These are phyloP conservation scores for Phyllotreta striolata DNA, from an alignment of 2,888 invertebrate genomes.

Conservation along the genomic window DNA sequence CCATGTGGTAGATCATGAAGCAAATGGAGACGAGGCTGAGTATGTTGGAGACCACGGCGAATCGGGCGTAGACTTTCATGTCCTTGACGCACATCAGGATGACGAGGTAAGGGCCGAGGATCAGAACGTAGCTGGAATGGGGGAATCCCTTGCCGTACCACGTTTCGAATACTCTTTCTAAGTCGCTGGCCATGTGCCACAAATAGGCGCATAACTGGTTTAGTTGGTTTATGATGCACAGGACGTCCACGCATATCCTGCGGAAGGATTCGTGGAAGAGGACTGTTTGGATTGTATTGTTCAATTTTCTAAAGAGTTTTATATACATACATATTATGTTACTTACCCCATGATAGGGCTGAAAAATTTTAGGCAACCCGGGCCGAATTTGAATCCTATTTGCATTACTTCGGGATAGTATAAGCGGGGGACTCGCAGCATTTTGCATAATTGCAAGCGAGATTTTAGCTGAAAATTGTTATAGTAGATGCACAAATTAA, in stretches of 20 bases:
- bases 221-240: slow-evolving; percentile 8
- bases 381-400: not conserved
- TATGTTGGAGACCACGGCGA: slow-evolving; percentile 7
- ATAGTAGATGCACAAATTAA: not conserved
- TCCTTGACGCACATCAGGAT: slow-evolving; percentile 12
- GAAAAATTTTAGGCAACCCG: not conserved
- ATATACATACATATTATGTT: too few relatives aligned
- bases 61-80: slow-evolving; percentile 12
- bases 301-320: too few relatives aligned
- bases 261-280: too few relatives aligned
- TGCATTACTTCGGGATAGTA: slow-evolving; percentile 6
- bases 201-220: slow-evolving; percentile 1
- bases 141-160: not conserved
- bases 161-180: slow-evolving; percentile 8
- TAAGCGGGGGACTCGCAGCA: slow-evolving; percentile 1
- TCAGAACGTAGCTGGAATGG: not conserved
- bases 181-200: not conserved
- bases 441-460: slow-evolving; percentile 2
- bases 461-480: slow-evolving; percentile 6
- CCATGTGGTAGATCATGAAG: slow-evolving; percentile 3
- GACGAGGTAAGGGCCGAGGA: not conserved
- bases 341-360: slow-evolving; percentile 13
- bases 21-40: not conserved
- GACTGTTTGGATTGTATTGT: too few relatives aligned
- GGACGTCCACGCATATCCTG: not conserved